A percentile compares a stretch with the other conserved stretches of the same genome.
These are phyloP conservation scores for Sycophaga agraensis DNA, from an alignment of 1,140 invertebrate genomes.

Conservation along the genomic window DNA sequence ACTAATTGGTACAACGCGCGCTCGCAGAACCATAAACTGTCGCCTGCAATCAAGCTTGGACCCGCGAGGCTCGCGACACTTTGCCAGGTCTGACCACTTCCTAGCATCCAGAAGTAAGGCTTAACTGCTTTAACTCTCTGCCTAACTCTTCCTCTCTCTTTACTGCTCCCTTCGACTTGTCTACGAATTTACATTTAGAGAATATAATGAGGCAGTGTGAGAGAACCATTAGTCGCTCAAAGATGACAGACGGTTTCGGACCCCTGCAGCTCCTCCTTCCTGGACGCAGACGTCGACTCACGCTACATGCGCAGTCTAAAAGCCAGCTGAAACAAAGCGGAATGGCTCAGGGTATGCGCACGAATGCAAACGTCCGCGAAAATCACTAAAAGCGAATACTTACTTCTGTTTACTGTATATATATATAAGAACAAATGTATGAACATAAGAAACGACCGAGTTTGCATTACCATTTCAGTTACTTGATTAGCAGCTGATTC, in stretches of 20 bases:
- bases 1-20: constrained; percentile 51
- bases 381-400: no score
- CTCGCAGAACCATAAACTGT: constrained; percentile 54
- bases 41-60: constrained; percentile 58
- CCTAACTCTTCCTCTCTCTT: no score
- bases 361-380: constrained; percentile 10
- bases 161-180: not conserved
- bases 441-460: no score
- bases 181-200: constrained; percentile 59
- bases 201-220: constrained; percentile 60
- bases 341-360: not conserved
- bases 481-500: no score
- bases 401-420: no score
- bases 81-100: not conserved
- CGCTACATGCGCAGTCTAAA: constrained; percentile 34
- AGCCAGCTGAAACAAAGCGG: constrained; percentile 50
- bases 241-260: constrained; percentile 59
- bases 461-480: no score
- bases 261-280: constrained; percentile 52
- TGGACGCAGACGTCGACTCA: constrained; percentile 40
- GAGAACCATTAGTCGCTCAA: constrained; percentile 57
- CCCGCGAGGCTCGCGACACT: not conserved
- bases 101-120: not conserved
- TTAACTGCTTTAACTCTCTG: no score
- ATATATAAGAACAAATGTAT: no score